Percentiles rank a stretch among this genome's conserved stretches.
Conservation (phyloP, 2,113 vertebrate species). For the Choloepus hoffmanni region DNA sequence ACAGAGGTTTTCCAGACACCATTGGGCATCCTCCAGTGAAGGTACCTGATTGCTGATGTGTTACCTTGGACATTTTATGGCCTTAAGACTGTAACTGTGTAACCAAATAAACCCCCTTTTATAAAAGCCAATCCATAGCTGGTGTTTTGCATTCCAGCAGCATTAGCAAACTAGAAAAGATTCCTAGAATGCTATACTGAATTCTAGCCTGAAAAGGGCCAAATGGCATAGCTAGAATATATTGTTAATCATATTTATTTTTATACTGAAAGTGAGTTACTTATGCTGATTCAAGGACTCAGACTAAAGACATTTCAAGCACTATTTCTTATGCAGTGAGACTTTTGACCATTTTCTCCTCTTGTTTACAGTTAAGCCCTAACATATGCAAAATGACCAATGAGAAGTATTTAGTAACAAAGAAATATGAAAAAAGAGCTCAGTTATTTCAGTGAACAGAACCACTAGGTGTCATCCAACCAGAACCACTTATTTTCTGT, state of each 20-base stretch:
- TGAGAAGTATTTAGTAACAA: neutral
- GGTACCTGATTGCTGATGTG: too few relatives aligned
- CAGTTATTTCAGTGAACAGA: neutral
- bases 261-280: neutral
- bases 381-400: neutral
- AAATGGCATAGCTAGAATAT: neutral
- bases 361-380: neutral
- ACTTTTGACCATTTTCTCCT: neutral
- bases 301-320: neutral
- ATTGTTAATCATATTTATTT: neutral
- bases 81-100: too few relatives aligned
- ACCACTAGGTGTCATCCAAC: neutral
- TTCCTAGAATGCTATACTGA: neutral
- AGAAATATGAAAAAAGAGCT: neutral
- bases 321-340: neutral
- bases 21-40: too few relatives aligned
- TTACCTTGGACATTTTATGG: too few relatives aligned
- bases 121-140: too few relatives aligned
- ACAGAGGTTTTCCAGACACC: too few relatives aligned
- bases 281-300: neutral
- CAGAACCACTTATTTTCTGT: neutral
- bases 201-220: neutral
- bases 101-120: too few relatives aligned
- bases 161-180: too few relatives aligned
- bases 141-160: too few relatives aligned